Conservation (phyloP, 2,113 vertebrate species). For the Puntigrus tetrazona region DNA sequence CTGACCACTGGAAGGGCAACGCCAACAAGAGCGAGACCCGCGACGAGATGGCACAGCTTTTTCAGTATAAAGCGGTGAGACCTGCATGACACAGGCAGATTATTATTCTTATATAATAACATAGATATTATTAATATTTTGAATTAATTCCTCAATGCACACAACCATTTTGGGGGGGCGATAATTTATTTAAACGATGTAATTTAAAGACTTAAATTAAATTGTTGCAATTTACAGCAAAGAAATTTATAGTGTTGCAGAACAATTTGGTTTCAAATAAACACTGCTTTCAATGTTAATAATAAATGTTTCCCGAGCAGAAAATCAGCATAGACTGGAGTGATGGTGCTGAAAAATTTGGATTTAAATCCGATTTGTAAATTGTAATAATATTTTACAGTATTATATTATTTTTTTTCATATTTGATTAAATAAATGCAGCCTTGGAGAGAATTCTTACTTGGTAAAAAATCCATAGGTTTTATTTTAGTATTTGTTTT, state of each 20-base stretch:
- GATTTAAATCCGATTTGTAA: no score
- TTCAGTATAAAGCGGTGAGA: conserved; percentile 99
- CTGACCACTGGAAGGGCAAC: conserved; percentile 98
- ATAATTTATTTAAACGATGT: neutral
- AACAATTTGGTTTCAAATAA: neutral
- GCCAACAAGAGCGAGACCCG: conserved; percentile 95
- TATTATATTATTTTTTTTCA: no score
- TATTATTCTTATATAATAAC: neutral
- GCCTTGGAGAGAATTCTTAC: no score
- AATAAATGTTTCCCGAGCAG: neutral
- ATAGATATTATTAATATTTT: neutral
- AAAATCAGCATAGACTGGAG: neutral
- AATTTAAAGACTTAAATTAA: neutral
- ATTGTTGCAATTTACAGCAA: neutral
- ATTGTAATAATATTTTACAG: no score
- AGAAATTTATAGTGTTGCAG: neutral
- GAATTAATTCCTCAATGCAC: neutral
- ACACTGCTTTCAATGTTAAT: neutral
- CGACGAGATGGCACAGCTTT: conserved; percentile 96
- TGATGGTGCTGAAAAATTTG: no score
- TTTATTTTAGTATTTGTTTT: no score
- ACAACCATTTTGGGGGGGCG: neutral
- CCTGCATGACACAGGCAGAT: neutral
- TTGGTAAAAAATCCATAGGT: neutral
- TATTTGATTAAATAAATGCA: no score